A percentile compares a stretch with the other conserved stretches of the same genome.
These are phyloP conservation scores for Regulus satrapa DNA, from an alignment of 2,113 vertebrate genomes.

Conservation along the genomic window DNA sequence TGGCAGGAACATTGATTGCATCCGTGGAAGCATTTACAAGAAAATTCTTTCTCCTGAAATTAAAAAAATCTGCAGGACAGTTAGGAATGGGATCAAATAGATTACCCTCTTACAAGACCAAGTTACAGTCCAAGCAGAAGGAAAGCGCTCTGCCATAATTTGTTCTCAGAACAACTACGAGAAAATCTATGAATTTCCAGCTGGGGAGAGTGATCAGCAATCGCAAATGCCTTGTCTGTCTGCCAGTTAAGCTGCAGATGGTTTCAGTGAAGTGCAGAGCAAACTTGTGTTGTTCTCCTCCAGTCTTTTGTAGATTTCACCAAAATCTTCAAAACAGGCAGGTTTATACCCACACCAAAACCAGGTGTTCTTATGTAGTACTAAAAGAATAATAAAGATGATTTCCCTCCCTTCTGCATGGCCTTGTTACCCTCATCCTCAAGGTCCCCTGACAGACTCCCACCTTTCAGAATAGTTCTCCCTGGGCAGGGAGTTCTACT, in stretches of 20 bases:
- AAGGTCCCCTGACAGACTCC: neutral
- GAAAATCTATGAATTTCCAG: neutral
- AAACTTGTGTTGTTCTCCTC: neutral
- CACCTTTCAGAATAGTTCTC: neutral
- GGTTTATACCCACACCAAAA: neutral
- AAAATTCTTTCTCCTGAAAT: neutral
- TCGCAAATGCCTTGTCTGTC: neutral
- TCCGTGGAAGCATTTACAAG: neutral
- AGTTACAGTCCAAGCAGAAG: neutral
- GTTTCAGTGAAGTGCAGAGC: neutral
- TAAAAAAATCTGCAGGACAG: neutral
- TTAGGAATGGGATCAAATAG: neutral
- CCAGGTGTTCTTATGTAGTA: neutral
- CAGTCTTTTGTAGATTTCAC: neutral
- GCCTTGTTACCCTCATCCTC: neutral
- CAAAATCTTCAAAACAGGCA: neutral
- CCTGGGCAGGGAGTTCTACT: neutral
- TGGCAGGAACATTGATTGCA: neutral
- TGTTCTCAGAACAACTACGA: accelerated
- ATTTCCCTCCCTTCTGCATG: neutral
- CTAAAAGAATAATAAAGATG: neutral
- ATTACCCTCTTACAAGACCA: neutral
- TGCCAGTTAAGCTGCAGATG: neutral
- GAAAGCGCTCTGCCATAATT: neutral
- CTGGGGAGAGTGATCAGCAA: neutral